These are phyloP conservation scores for Cerastis leucographa DNA, from an alignment of 2,888 invertebrate genomes.

Conservation along the genomic window DNA sequence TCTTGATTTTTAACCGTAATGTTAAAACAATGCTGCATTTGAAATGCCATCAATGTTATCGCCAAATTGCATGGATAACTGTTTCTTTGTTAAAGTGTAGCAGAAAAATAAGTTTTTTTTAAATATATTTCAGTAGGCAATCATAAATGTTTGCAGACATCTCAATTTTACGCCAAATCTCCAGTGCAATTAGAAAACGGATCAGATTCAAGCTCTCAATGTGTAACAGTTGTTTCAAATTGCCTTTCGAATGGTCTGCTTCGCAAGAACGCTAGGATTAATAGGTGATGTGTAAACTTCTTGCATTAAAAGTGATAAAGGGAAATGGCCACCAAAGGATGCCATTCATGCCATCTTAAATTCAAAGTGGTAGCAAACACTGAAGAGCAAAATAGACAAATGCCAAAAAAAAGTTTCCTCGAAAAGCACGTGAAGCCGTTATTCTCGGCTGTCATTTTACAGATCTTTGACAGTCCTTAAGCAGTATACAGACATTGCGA, in stretches of 20 bases:
- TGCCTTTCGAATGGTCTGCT: not conserved
- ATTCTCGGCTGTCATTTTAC: not conserved
- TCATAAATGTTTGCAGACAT: slow-evolving; percentile 36
- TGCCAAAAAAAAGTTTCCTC: not conserved
- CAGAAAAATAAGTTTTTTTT: slow-evolving; percentile 19
- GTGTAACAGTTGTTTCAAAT: slow-evolving; percentile 40
- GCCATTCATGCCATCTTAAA: too few relatives aligned
- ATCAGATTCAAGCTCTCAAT: slow-evolving; percentile 2
- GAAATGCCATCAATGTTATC: slow-evolving; percentile 19
- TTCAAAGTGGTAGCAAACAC: not conserved
- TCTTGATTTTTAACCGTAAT: slow-evolving; percentile 23
- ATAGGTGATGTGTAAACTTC: not conserved
- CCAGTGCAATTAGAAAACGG: slow-evolving; percentile 31
- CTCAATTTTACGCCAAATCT: slow-evolving; percentile 33
- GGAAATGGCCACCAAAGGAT: not conserved
- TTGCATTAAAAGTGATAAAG: not conserved
- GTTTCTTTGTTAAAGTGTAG: slow-evolving; percentile 4
- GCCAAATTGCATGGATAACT: slow-evolving; percentile 9
- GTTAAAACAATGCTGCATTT: slow-evolving; percentile 38
- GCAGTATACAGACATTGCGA: too few relatives aligned
- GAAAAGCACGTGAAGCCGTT: not conserved
- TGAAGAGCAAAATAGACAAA: not conserved
- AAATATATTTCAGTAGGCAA: slow-evolving; percentile 11
- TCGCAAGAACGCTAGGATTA: not conserved
- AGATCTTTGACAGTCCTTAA: not conserved